Conservation (phyloP, 2,113 vertebrate species). For the Oxyura jamaicensis region DNA sequence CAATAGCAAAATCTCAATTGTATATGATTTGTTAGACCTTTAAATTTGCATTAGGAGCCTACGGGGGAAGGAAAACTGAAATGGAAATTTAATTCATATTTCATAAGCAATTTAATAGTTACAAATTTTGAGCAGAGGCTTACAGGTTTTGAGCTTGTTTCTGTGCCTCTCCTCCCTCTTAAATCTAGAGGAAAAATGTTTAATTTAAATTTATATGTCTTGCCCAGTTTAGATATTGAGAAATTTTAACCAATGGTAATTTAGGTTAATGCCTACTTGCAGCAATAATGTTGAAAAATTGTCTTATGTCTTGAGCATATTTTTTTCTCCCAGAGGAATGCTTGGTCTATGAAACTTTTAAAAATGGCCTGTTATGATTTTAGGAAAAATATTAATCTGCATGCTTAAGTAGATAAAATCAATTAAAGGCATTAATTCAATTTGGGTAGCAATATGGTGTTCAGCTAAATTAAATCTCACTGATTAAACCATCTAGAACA, state of each 20-base stretch:
- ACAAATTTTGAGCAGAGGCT: constrained; percentile 24
- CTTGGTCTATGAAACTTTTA: not conserved
- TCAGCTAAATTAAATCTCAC: not conserved
- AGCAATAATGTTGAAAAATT: constrained; percentile 48
- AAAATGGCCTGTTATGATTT: not conserved
- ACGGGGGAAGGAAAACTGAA: constrained; percentile 16
- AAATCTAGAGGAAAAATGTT: constrained; percentile 7
- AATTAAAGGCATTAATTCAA: constrained; percentile 33
- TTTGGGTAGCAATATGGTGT: not conserved
- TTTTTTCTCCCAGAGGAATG: constrained; percentile 31
- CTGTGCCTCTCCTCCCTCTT: not conserved
- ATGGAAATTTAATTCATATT: constrained; percentile 24
- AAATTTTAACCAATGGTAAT: constrained; percentile 3
- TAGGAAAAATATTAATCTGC: constrained; percentile 30
- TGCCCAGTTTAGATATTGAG: constrained; percentile 16
- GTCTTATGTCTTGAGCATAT: not conserved
- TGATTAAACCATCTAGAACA: not conserved
- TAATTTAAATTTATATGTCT: constrained; percentile 43
- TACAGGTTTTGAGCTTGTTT: not conserved
- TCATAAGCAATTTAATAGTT: constrained; percentile 43
- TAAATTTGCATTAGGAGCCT: constrained; percentile 5
- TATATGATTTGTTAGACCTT: not conserved
- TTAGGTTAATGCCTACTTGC: constrained; percentile 46
- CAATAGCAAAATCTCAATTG: not conserved
- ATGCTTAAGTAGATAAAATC: constrained; percentile 28